Conservation (phyloP, 2,797 vertebrate species). For the Urosaurus nigricauda region DNA sequence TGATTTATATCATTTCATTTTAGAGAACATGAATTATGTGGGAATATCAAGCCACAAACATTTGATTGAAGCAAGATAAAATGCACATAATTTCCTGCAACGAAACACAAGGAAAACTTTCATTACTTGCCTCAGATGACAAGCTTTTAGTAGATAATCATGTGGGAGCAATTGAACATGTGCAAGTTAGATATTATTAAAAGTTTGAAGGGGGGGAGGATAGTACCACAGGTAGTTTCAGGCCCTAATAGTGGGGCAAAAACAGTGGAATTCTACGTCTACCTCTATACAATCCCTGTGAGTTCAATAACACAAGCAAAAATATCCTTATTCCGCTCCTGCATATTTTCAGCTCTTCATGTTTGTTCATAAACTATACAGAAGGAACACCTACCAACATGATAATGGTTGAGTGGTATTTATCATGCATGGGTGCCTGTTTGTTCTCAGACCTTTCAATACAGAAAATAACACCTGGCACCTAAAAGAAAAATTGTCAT, state of each 20-base stretch:
- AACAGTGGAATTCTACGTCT: not conserved
- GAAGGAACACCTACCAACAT: not conserved
- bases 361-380: not conserved
- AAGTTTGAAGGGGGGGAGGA: not conserved
- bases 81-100: not conserved
- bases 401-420: not conserved
- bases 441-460: not conserved
- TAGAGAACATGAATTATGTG: conserved; percentile 5
- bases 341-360: not conserved
- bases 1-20: conserved; percentile 46
- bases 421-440: not conserved
- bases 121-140: not conserved
- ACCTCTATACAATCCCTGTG: not conserved
- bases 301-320: too few relatives aligned
- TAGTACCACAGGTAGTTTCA: not conserved
- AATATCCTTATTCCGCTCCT: not conserved
- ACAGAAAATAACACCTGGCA: not conserved
- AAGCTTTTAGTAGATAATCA: conserved; percentile 5
- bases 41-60: conserved; percentile 18
- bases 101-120: not conserved
- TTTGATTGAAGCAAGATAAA: conserved; percentile 4
- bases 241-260: not conserved
- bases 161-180: not conserved
- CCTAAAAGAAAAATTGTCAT: not conserved
- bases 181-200: not conserved